phyloP scores from a whole-genome alignment of 2,888 invertebrate species.

The Pristionchus maxplancki region DNA sequence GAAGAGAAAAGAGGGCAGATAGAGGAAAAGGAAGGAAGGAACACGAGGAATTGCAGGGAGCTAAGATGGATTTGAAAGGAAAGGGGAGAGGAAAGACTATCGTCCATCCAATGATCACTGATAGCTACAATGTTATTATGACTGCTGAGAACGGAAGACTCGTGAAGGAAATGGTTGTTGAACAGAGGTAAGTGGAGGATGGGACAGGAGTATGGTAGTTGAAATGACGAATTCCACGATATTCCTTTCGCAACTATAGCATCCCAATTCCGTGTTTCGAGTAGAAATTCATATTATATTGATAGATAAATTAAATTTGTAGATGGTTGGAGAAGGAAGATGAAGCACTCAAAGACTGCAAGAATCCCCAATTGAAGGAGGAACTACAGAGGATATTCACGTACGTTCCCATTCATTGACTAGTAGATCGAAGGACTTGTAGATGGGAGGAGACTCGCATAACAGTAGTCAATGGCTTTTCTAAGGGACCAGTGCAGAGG shows the following conservation, averaged over 20 bases:
- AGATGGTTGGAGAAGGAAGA: constrained; percentile 45
- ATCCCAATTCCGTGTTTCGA: background rate
- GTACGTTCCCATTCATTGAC: background rate
- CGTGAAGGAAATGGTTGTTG: constrained; percentile 70
- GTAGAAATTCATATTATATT: background rate
- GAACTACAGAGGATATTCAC: constrained; percentile 33
- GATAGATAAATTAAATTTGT: background rate
- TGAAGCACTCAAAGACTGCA: constrained; percentile 42
- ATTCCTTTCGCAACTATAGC: background rate
- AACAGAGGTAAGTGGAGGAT: constrained; percentile 62
- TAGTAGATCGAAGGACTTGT: background rate
- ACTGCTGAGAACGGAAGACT: constrained; percentile 57
- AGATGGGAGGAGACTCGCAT: background rate
- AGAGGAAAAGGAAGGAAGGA: background rate
- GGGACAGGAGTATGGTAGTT: background rate
- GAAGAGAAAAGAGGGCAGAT: background rate
- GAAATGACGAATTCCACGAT: background rate
- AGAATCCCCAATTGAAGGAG: constrained; percentile 12
- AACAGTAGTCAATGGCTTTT: background rate
- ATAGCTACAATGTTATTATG: constrained; percentile 60
- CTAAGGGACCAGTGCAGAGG: background rate
- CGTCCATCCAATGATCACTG: constrained; percentile 62
- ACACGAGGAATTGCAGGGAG: constrained; percentile 10
- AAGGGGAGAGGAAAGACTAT: constrained; percentile 12
- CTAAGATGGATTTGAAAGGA: constrained; percentile 43